Evolutionary conservation across 2,797 vertebrate species (phyloP).

Genomic region (Hydrolagus colliei): DNA sequence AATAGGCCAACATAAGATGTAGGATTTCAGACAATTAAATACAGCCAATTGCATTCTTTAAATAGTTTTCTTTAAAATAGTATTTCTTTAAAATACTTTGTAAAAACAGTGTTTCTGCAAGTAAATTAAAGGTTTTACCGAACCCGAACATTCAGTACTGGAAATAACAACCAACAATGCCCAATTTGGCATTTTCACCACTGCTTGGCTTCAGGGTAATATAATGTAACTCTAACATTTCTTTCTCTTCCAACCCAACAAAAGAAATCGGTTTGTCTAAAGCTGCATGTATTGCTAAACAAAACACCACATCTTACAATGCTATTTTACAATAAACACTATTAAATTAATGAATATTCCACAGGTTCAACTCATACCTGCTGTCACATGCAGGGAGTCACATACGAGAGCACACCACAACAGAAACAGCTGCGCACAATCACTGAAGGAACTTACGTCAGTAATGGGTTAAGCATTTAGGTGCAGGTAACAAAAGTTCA

Average conservation of each 20-base stretch:
- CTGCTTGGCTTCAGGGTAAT: not conserved
- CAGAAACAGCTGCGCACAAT: not conserved
- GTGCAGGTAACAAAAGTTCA: not conserved
- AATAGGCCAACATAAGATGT: too few species aligned
- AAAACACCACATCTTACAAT: not conserved
- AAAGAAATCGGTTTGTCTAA: not conserved
- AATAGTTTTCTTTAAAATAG: too few species aligned
- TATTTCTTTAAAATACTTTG: too few species aligned
- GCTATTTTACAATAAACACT: not conserved
- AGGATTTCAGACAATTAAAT: too few species aligned
- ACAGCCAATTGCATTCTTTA: too few species aligned
- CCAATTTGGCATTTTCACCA: not conserved
- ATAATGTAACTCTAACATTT: not conserved
- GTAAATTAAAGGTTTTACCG: not conserved
- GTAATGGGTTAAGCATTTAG: not conserved
- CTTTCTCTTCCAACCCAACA: not conserved
- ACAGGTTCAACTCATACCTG: not conserved
- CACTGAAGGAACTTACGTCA: not conserved
- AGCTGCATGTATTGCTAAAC: not conserved
- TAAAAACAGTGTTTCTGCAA: too few species aligned
- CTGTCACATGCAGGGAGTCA: not conserved
- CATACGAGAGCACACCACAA: not conserved
- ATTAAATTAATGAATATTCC: not conserved
- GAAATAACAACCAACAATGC: not conserved
- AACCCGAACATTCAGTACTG: not conserved